phyloP scores from a whole-genome alignment of 2,888 invertebrate species.

The Erebia aethiops region DNA sequence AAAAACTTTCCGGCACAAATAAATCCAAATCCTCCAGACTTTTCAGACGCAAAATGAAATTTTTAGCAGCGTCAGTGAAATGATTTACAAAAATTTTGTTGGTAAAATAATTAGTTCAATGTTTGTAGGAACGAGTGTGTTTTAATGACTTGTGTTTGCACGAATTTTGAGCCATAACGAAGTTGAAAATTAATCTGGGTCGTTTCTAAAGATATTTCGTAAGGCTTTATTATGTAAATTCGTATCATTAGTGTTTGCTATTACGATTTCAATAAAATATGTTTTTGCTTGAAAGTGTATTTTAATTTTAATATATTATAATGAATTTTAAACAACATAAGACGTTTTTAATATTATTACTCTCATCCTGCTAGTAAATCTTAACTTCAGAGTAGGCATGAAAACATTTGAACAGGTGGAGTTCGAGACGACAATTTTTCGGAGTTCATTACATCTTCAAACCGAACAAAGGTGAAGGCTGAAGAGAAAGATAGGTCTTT shows the following conservation, averaged over 20 bases:
- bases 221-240: neutral
- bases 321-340: too few relatives aligned
- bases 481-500: too few relatives aligned
- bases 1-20: neutral
- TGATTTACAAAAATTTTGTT: slow-evolving; percentile 13
- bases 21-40: neutral
- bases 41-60: slow-evolving; percentile 1
- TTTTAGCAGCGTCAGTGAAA: neutral
- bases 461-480: too few relatives aligned
- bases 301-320: too few relatives aligned
- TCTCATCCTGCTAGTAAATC: too few relatives aligned
- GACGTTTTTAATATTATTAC: too few relatives aligned
- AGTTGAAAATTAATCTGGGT: slow-evolving; percentile 3
- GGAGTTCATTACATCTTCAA: too few relatives aligned
- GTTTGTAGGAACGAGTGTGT: slow-evolving; percentile 7
- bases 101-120: slow-evolving; percentile 6
- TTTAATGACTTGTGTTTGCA: slow-evolving; percentile 1
- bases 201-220: neutral
- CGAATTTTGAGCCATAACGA: neutral
- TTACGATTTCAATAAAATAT: too few relatives aligned
- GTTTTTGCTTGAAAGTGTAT: too few relatives aligned
- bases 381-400: too few relatives aligned
- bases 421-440: too few relatives aligned
- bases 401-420: too few relatives aligned
- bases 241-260: neutral